Base-by-base conservation (phyloP, 2,797 vertebrate genomes). In the Sebastes hubbsi region DNA sequence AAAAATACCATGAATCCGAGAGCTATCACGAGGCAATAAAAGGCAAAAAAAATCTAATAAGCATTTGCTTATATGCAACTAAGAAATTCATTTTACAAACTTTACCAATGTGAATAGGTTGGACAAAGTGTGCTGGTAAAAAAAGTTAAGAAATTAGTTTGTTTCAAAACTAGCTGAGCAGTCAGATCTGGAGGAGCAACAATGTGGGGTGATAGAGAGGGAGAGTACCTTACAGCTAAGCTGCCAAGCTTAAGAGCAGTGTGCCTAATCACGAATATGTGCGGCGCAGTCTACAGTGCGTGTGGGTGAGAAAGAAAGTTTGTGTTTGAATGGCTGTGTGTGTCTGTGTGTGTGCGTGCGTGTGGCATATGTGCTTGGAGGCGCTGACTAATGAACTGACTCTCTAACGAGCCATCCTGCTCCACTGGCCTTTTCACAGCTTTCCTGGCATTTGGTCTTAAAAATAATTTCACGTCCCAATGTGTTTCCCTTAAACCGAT, bases 391-490 rank as follows among this genome's bases (percentile, higher is more conserved):
- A 96, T 94, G 93, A 95, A 93, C 89, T 80, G 89, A 89, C 86
- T 91, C 84, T 90, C 91, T 92, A 94, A 95, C 92, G 86, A 95
- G 90, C 88, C 89, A 89, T 91, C 80, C 89, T 88, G 86, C 87
- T 91, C 88, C 89, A 88, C 78, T 94, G 94, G 93, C 93, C 94
- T 95, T 95, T 95, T 94, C 92, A 83, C 88, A 89, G 92, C 89
- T 93, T 94, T 94, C 90, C 88, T 96, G 95, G 89, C 95, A 96
- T 95, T 96, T 95, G 90, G 81, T 94, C 91, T 94, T 87, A 94
- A 94, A 95, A 95, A 95, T 95, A 95, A 96, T 96, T 96, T 95
- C 95, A 95, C 93, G 93, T 95, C 92, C 93, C 95, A 95, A 91
- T 95, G 96, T 96, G 92, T 94, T 95, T 93, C 90, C 90, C 91